phyloP scores from a whole-genome alignment of 2,888 invertebrate species.

The Heterodera filipjevi region DNA sequence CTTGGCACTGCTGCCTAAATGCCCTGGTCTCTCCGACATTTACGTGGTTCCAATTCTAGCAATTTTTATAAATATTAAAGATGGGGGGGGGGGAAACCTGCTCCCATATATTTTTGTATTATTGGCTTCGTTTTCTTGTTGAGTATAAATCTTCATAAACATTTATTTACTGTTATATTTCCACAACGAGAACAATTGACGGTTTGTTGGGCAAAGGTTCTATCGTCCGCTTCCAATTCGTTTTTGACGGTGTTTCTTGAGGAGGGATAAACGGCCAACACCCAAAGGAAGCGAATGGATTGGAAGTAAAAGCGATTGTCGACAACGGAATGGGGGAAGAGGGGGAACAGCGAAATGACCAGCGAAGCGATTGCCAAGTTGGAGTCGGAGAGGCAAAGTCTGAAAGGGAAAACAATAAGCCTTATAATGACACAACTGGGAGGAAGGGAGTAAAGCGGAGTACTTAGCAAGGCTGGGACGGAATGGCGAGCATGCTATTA shows the following conservation, averaged over 20 bases:
- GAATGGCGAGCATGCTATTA: no score
- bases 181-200: constrained; percentile 21
- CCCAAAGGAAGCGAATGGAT: constrained; percentile 93
- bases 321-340: constrained; percentile 91
- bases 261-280: constrained; percentile 83
- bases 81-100: no score
- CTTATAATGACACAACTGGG: no score
- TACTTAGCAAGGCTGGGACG: no score
- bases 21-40: no score
- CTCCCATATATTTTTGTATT: no score
- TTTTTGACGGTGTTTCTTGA: background rate
- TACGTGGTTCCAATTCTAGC: no score
- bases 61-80: no score
- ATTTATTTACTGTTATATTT: constrained; percentile 24
- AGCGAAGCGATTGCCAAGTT: constrained; percentile 86
- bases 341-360: constrained; percentile 91
- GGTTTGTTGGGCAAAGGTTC: background rate
- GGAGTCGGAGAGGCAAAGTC: constrained; percentile 71
- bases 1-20: no score
- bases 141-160: no score
- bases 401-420: constrained; percentile 31
- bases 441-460: no score
- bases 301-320: constrained; percentile 98
- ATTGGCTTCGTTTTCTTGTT: no score
- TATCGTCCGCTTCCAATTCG: background rate